Base-by-base conservation (phyloP, 2,113 vertebrate species). In the Muscicapa adusta region DNA sequence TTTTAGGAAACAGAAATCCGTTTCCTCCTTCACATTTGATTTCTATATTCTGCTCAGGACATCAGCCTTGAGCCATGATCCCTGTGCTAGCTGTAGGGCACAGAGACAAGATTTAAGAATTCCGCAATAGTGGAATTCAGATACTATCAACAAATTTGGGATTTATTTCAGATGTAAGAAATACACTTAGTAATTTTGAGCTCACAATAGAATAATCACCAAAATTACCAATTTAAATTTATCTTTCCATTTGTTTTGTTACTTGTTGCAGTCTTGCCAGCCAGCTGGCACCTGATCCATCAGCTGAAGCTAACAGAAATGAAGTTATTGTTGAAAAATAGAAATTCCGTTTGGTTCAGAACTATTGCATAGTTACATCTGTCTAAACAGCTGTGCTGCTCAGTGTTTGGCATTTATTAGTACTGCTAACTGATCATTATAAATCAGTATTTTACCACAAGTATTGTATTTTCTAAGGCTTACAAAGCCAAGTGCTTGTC, bases 141-240 rank as follows among this genome's bases (percentile, higher is more conserved):
- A 74, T 18, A 48, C 0, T 65, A 56, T 9, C 5, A 3, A 15
- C 72, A 36, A 63, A 76, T 66, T 82, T 42, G 33, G 57, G 26
- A 71, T 94, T 88, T 90, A 70, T 89, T 88, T 93, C 57, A 88
- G 63, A 93, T 71, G n/a, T 40, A 67, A 62, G 26, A 94, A 93
- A 88, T 47, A 48, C 7, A 81, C 43, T 54, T 18, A 24, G 33
- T 19, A 72, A 85, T 89, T 95, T 7, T 47, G 50, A 94, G 61
- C 23, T 51, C 54, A 65, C n/a, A 89, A 61, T 10, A 57, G 45
- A 50, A 73, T 48, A 94, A 92, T 89, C 34, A 61, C 18, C 26
- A 50, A 75, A 93, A 53, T 1, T 53, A 31, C 31, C 47, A 63
- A 89, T 85, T 89, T 80, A 82, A 82, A 91, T 88, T 66, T 82